Evolutionary conservation across 2,888 invertebrate species (phyloP).

Genomic region (Lingula anatina): DNA sequence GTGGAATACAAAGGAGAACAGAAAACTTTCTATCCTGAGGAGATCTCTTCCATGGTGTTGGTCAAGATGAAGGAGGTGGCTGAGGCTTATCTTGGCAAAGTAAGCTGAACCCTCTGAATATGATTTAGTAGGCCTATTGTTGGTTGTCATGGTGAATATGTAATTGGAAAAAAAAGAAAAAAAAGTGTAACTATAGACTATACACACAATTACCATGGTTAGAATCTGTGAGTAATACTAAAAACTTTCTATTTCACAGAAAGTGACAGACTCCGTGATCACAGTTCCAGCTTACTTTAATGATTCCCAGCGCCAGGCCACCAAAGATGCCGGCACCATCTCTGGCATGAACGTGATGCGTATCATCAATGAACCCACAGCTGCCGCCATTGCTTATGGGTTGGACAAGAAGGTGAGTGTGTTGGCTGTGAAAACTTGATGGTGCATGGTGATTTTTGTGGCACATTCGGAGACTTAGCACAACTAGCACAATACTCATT

Average conservation of each 20-base stretch:
- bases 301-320: no score
- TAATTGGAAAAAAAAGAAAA: no score
- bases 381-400: conserved; percentile 57
- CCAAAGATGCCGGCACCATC: conserved; percentile 81
- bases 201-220: no score
- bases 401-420: conserved; percentile 55
- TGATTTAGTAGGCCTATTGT: no score
- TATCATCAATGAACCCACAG: conserved; percentile 75
- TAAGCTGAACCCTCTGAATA: no score
- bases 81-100: conserved; percentile 63
- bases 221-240: no score
- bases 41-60: conserved; percentile 87
- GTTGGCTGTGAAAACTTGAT: no score
- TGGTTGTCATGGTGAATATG: no score
- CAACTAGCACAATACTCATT: no score
- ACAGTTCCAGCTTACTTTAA: conserved; percentile 53
- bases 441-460: no score
- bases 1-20: conserved; percentile 76
- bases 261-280: conserved; percentile 50
- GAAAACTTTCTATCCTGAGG: conserved; percentile 86
- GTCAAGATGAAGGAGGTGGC: conserved; percentile 77
- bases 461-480: no score
- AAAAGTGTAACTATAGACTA: no score
- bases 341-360: conserved; percentile 82
- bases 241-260: conserved; percentile 25